Base-by-base conservation (phyloP, 2,113 vertebrate species). In the Clarias macrocephalus region DNA sequence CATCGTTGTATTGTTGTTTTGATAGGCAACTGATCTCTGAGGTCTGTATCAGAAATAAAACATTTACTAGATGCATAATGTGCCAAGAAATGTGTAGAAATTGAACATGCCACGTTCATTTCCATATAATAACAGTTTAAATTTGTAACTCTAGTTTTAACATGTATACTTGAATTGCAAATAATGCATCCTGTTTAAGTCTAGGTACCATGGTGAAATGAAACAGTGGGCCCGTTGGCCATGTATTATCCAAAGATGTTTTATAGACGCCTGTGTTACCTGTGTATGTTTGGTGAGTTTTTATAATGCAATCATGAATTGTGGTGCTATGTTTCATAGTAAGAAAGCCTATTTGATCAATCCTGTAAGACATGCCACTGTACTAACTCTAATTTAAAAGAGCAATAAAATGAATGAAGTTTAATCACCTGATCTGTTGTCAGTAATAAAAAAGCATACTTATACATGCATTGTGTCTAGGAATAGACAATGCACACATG, bases 31-130 rank as follows among this genome's bases (percentile, higher is more conserved):
- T 95, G 92, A 95, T 93, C 94, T 96, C 93, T 94, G 93, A 96
- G 94, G 94, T 97, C 96, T 97, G 96, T 96, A 97, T 98, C 96
- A 97, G 96, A 97, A 96, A 95, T 90, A 73, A 90, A 91, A 93
- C 89, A 90, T 93, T 92, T 95, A 95, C 94, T 96, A 96, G 95
- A 95, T 96, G 96, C 96, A 98, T 97, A 96, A 94, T 97, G 96
- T 98, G 96, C 96, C 95, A 93, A 93, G 88, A 91, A 92, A 92
- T 92, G 91, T 94, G 90, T 94, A 92, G 92, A 94, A 92, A 91
- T 88, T 77, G 93, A 93, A 92, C 91, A 80, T 91, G 87, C 77
- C 21, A 68, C 83, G 82, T 81, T 54, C 15, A 83, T 83, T 42
- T 68, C 72, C 42, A 90, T 88, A 91, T 91, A 91, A 89, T 92